phyloP scores from a whole-genome alignment of 2,888 invertebrate species.

The Cryptocheilus praepositus region DNA sequence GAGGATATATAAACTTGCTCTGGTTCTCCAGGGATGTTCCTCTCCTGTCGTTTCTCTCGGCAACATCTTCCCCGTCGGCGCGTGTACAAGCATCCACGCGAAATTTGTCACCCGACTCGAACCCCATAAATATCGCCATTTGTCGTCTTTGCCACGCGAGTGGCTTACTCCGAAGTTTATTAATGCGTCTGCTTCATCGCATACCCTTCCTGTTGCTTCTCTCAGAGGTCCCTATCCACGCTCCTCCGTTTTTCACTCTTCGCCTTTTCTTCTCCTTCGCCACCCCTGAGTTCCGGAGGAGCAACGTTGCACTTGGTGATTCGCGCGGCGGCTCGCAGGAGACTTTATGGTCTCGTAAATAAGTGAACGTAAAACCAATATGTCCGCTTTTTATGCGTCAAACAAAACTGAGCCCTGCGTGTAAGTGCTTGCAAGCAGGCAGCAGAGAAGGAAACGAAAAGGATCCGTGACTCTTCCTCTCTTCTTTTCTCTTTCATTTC shows the following conservation, averaged over 20 bases:
- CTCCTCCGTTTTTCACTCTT: constrained; percentile 22
- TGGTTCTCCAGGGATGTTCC: constrained; percentile 10
- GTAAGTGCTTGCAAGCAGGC: constrained; percentile 15
- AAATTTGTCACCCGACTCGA: constrained; percentile 22
- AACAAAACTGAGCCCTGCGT: constrained; percentile 44
- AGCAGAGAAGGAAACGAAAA: background rate
- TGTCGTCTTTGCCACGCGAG: constrained; percentile 38
- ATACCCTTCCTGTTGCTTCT: constrained; percentile 3
- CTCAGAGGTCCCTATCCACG: background rate
- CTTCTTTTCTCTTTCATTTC: background rate
- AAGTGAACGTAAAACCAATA: constrained; percentile 69
- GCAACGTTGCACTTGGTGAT: constrained; percentile 49
- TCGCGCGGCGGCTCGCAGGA: constrained; percentile 42
- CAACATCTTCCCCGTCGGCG: constrained; percentile 8
- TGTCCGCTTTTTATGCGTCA: constrained; percentile 55
- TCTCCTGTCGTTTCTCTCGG: background rate
- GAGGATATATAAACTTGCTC: constrained; percentile 9
- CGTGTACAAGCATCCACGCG: constrained; percentile 9
- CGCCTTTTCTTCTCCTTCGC: background rate
- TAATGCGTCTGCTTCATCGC: constrained; percentile 25
- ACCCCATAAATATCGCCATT: constrained; percentile 39
- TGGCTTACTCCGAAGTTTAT: constrained; percentile 43
- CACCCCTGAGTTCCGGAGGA: too few species aligned
- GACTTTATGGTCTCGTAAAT: constrained; percentile 71
- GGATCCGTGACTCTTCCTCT: constrained; percentile 1